These are phyloP conservation scores for human (Homo sapiens) DNA, from an alignment of 2,113 vertebrate genomes.

Conservation along the genomic window DNA sequence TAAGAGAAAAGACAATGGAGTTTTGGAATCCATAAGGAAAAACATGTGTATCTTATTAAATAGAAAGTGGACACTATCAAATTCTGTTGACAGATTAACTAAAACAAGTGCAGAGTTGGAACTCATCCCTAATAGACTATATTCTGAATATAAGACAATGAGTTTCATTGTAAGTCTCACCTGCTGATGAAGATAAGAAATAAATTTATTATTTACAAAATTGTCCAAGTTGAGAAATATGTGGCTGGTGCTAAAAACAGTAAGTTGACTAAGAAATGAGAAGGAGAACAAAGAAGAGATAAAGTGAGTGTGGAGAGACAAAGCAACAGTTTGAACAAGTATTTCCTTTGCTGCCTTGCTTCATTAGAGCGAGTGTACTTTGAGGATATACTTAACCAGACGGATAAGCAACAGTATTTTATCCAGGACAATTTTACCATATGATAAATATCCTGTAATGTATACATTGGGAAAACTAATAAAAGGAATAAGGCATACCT, in stretches of 20 bases:
- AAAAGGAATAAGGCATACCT: neutral
- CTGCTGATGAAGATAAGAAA: neutral
- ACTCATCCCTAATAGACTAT: fast-evolving
- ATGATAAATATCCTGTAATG: neutral
- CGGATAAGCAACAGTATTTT: neutral
- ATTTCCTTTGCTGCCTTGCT: neutral
- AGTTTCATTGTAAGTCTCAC: neutral
- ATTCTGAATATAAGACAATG: neutral
- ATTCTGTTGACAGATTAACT: neutral
- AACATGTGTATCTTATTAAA: neutral
- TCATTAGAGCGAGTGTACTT: neutral
- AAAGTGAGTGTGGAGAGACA: neutral
- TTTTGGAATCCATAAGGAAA: neutral
- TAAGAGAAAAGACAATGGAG: neutral
- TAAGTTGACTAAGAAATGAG: constrained; percentile 33
- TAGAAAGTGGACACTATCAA: neutral
- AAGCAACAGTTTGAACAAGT: neutral
- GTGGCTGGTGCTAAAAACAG: neutral
- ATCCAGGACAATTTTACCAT: neutral
- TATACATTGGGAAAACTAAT: neutral
- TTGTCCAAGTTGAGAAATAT: neutral
- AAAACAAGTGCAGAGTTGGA: neutral
- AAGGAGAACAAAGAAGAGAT: constrained; percentile 7
- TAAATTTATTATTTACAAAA: neutral
- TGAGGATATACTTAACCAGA: neutral